phyloP scores from a whole-genome alignment of 2,888 invertebrate genomes.

The Chymomyza fuscimana region DNA sequence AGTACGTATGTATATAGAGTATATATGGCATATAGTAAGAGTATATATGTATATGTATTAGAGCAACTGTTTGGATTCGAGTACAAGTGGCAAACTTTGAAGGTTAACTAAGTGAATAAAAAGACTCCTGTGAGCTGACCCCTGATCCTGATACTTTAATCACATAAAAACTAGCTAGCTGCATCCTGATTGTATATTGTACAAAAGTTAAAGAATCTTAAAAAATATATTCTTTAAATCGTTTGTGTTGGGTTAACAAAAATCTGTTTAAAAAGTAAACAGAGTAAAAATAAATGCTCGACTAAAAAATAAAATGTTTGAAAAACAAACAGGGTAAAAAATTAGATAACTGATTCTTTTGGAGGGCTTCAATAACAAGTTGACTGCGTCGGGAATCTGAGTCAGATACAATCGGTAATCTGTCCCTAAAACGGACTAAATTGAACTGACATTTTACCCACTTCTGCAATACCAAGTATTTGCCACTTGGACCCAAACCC shows the following conservation, averaged over 20 bases:
- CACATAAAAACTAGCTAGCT: too few species aligned
- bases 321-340: background rate
- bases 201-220: too few species aligned
- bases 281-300: background rate
- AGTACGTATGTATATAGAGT: conserved; percentile 25
- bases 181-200: too few species aligned
- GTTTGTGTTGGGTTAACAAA: background rate
- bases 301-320: too few species aligned
- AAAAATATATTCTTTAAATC: background rate
- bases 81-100: background rate
- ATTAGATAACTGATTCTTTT: background rate
- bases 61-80: background rate
- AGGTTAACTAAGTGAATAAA: background rate
- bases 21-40: conserved; percentile 38
- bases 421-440: too few species aligned
- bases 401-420: too few species aligned
- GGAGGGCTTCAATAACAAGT: too few species aligned
- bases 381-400: background rate
- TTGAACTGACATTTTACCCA: too few species aligned
- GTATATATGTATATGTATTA: conserved; percentile 29
- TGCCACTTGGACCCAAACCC: background rate
- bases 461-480: too few species aligned
- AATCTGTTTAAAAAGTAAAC: background rate
- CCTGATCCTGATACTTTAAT: background rate
- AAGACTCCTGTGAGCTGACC: background rate